Conservation (phyloP, 2,797 vertebrate species). For the Smutsia temminckii region DNA sequence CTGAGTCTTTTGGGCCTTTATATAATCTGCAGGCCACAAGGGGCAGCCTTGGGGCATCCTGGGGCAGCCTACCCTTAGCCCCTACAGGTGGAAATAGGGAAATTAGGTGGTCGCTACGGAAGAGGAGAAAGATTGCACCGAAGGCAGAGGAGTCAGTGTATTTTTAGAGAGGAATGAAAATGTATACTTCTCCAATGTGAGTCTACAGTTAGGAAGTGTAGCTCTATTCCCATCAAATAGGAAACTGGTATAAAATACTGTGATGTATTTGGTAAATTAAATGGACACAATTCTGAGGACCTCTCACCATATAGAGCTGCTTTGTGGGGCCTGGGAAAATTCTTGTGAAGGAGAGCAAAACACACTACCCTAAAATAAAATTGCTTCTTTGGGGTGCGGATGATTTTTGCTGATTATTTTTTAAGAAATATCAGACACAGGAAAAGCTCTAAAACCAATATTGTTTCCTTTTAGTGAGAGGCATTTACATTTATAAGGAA, state of each 20-base stretch:
- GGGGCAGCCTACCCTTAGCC: too few species aligned
- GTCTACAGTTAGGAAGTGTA: neutral
- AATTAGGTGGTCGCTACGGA: neutral
- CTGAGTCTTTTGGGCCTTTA: too few species aligned
- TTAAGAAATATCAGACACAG: neutral
- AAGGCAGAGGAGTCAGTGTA: neutral
- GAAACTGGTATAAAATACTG: neutral
- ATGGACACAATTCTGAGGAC: neutral
- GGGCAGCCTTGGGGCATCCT: too few species aligned
- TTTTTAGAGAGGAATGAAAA: neutral
- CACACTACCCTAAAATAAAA: neutral
- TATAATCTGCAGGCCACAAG: too few species aligned
- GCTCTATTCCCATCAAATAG: neutral
- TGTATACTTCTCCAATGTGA: neutral
- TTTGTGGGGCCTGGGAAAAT: neutral
- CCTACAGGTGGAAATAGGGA: neutral
- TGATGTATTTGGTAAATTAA: neutral
- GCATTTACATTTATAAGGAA: neutral
- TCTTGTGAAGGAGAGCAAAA: neutral
- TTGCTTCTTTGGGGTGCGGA: neutral
- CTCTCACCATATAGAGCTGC: neutral
- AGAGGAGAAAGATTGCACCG: neutral
- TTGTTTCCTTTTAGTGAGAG: neutral
- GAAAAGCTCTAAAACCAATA: neutral
- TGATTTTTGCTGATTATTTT: neutral